Evolutionary conservation across 2,888 invertebrate genomes (phyloP), one percentile per base, ranked within the genome.

Genomic region (Drosophila mayaguana): DNA sequence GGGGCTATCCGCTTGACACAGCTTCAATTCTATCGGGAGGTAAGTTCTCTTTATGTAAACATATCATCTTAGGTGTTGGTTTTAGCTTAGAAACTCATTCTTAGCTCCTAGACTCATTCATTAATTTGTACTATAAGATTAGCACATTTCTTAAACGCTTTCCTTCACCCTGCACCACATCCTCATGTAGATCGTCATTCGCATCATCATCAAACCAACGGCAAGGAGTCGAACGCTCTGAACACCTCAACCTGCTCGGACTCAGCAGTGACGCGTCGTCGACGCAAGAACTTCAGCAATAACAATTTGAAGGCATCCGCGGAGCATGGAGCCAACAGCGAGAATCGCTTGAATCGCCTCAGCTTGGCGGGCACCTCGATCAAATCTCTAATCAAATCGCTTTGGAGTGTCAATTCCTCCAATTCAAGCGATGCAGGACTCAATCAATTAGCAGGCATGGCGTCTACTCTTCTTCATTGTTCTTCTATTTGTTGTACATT

Each of bases 381-480:
- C 42, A 92, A 93, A 69, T 92, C 93, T 92, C 97, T 97, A 94
- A 97, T 97, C 93, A 96, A 97, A 91, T 97, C 97, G 51, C 94
- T 97, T 75, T 97, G 97, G 97, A 96, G 95, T 83, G 95, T 95
- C 80, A 96, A 96, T 91, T 87, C 90, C 11, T 95, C 96, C 59
- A 95, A 95, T 75, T 95, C 95, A 78, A 94, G 96, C 72, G 96
- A 95, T 93, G 93, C 95, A 71, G 97, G 97, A 89, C 94, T 97
- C 90, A 97, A 97, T 94, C 97, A 96, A 93, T 94, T 97, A 90
- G 94, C 96, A 96, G 95, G 95, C 95, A 95, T 93, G 95, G 91
- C 78, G 74, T 61, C 72, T 20, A 54, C 34, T 65, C 34, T 38
- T 7, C 43, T 34, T 42, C 32, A 28, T 8, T 28, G 8, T 28